These are phyloP conservation scores for Caenorhabditis zanzibari DNA, from an alignment of 2,888 invertebrate species.

Conservation along the genomic window DNA sequence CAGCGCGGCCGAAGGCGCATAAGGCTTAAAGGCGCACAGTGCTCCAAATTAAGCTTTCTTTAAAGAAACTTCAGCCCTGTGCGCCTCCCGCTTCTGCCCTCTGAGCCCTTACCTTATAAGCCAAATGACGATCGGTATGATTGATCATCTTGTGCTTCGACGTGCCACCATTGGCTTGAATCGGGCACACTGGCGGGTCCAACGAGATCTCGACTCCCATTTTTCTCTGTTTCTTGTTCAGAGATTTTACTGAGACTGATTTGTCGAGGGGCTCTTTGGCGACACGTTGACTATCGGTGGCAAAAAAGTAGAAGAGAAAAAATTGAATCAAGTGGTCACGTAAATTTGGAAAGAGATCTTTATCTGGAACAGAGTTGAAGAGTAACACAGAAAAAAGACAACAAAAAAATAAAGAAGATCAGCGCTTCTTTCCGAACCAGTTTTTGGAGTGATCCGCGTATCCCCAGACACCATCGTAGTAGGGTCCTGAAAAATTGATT, in stretches of 20 bases:
- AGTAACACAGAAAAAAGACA: neutral
- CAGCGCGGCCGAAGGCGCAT: too few relatives aligned
- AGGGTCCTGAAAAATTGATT: conserved; percentile 76
- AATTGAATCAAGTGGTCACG: neutral
- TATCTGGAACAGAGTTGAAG: neutral
- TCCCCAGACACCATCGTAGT: conserved; percentile 80
- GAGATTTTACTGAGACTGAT: neutral
- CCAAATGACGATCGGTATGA: conserved; percentile 69
- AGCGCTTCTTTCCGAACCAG: conserved; percentile 74
- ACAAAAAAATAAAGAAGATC: conserved; percentile 18
- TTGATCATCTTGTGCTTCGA: conserved; percentile 78
- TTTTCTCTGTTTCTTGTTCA: neutral
- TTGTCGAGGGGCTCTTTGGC: neutral
- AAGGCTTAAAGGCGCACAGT: too few relatives aligned
- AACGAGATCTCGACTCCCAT: conserved; percentile 52
- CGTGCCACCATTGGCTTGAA: conserved; percentile 75
- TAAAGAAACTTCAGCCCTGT: too few relatives aligned
- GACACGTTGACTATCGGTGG: conserved; percentile 2
- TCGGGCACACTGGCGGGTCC: conserved; percentile 76
- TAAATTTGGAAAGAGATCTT: neutral
- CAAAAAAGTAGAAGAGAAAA: neutral
- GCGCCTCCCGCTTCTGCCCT: too few relatives aligned
- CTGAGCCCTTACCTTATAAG: conserved; percentile 78
- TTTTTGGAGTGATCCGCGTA: conserved; percentile 76
- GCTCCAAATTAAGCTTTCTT: too few relatives aligned